Base-by-base conservation (phyloP, 2,888 invertebrate genomes). In the Drosophila austrosaltans region DNA sequence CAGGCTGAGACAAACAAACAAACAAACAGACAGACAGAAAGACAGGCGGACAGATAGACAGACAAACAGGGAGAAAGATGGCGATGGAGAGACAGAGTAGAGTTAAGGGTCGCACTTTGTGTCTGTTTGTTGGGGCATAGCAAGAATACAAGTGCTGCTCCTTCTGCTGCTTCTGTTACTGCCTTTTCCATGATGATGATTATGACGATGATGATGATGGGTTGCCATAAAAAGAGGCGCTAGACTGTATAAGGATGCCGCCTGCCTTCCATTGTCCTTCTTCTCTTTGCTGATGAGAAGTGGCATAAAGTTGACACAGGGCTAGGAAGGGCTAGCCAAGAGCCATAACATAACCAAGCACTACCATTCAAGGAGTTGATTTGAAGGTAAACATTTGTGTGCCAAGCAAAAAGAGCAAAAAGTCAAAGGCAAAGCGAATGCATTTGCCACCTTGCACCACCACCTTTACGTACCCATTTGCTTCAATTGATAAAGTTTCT, bases 221-320 rank as follows among this genome's bases (percentile, higher is more conserved):
- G 61, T 77, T 82, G 79, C 75, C 72, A 84, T 87, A 87, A 82
- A 82, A 82, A 81, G 87, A 87, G 79, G 82, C 82, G 87, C 75
- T 84, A 82, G 82, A 82, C 82, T 82, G 82, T 82, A 75, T 70
- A 75, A 75, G 75, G 72, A 72, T 74, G 84, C 81, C 60, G 83
- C 69, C 56, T 65, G 72, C 69, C 72, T 66, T 69, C 72, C 74
- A 82, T 82, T 82, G 82, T 82, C 87, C 79, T 70, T 71, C 70
- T 22, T 10, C 10, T 48, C 22, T 48, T 22, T 25, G 25, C 81
- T 86, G 81, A 70, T 72, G 40, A 81, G 83, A 70, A 87, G 82
- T 79, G 73, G 77, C 79, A 84, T 77, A 73, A 75, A 83, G 84
- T 87, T 87, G 82, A 86, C 81, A 83, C 79, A 82, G 72, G 74